Conservation (phyloP, 2,113 vertebrate genomes). For the Chloropsis cyanopogon region DNA sequence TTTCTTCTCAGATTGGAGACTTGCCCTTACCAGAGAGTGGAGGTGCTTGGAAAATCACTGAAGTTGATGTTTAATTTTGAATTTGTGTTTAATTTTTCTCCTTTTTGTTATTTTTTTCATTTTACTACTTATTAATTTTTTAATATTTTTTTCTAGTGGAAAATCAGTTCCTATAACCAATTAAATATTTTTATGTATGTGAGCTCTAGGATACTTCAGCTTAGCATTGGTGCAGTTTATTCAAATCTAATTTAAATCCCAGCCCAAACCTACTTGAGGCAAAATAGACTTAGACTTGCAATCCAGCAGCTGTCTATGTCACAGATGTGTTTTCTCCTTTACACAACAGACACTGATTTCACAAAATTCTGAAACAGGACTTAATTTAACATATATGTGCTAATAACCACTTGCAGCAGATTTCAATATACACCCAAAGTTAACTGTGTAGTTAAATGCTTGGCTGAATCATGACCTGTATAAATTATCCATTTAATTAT, state of each 20-base stretch:
- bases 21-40: background rate
- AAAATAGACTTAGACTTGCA: background rate
- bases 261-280: background rate
- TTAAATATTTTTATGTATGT: background rate
- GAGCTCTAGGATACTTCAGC: background rate
- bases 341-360: background rate
- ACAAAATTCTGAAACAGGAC: background rate
- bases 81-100: background rate
- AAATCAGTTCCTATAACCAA: background rate
- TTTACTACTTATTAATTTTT: background rate
- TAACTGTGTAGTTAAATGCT: constrained; percentile 13
- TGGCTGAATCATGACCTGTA: background rate
- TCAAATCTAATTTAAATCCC: background rate
- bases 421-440: background rate
- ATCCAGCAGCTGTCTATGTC: background rate
- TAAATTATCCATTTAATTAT: constrained; percentile 31
- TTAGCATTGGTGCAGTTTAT: background rate
- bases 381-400: background rate
- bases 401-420: background rate
- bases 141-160: background rate
- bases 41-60: background rate
- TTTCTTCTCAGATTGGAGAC: background rate
- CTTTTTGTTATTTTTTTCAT: background rate
- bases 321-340: background rate
- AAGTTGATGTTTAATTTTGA: background rate